These are phyloP conservation scores for Temnopleurus reevesii DNA, from an alignment of 53 echinoderm and acorn worm species.

Conservation along the genomic window DNA sequence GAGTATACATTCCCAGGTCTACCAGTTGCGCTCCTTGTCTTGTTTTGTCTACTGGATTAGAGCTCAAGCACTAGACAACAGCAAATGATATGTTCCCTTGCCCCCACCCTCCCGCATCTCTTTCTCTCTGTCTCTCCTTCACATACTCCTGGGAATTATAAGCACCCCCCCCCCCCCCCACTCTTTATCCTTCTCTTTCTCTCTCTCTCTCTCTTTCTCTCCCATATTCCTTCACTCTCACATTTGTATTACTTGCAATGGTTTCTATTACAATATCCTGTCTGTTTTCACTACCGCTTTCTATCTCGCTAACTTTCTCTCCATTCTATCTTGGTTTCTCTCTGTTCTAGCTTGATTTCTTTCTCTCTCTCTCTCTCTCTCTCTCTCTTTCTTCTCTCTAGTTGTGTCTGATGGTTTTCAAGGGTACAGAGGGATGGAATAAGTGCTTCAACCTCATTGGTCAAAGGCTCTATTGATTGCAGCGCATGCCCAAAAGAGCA, in stretches of 20 bases:
- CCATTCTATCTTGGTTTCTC: too few species aligned
- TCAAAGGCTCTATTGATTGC: background rate
- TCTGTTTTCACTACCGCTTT: background rate
- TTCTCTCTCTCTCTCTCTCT: background rate
- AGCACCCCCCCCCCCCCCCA: background rate
- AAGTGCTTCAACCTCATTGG: constrained; percentile 39
- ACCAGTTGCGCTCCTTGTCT: constrained; percentile 33
- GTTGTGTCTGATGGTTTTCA: background rate
- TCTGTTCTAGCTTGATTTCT: background rate
- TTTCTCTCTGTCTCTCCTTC: background rate
- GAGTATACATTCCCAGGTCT: constrained; percentile 26
- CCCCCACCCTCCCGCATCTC: background rate
- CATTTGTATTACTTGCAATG: too few species aligned
- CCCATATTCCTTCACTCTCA: too few species aligned
- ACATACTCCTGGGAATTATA: background rate
- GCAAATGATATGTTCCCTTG: background rate
- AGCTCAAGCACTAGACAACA: constrained; percentile 18
- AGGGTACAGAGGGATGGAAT: background rate
- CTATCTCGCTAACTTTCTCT: background rate
- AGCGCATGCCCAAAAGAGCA: constrained; percentile 46
- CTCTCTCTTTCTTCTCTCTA: background rate
- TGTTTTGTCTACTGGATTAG: background rate
- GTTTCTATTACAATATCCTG: too few species aligned
- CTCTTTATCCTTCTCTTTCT: background rate
- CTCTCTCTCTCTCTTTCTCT: background rate